Evolutionary conservation across 2,888 invertebrate species (phyloP).

Genomic region (Sicus ferrugineus): DNA sequence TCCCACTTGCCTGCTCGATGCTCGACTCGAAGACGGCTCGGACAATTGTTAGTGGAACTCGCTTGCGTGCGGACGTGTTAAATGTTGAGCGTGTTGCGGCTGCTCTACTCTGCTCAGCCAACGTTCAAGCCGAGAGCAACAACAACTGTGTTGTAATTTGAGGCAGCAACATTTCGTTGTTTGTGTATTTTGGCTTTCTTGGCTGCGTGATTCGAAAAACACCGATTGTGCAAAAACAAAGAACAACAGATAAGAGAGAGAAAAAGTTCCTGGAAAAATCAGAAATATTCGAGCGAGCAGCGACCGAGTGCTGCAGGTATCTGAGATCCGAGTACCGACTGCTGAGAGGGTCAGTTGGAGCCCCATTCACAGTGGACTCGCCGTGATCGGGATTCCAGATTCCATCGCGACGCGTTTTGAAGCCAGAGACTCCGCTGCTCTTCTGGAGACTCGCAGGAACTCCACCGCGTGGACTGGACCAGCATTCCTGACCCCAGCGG

Average conservation of each 20-base stretch:
- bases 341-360: too few species aligned
- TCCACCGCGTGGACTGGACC: too few species aligned
- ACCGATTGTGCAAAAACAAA: constrained; percentile 10
- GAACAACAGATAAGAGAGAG: not conserved
- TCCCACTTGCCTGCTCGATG: too few species aligned
- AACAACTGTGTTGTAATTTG: not conserved
- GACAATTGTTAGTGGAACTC: constrained; percentile 27
- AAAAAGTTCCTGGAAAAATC: not conserved
- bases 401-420: not conserved
- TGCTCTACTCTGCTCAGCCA: not conserved
- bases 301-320: not conserved
- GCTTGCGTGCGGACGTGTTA: constrained; percentile 21
- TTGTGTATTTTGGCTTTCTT: constrained; percentile 17
- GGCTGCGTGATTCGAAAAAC: constrained; percentile 9
- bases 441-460: not conserved
- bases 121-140: not conserved
- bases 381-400: too few species aligned
- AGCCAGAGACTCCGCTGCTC: not conserved
- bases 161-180: constrained; percentile 15
- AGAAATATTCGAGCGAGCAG: not conserved
- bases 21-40: too few species aligned
- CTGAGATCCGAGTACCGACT: too few species aligned
- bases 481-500: too few species aligned
- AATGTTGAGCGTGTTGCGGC: too few species aligned
- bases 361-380: too few species aligned